Conservation (phyloP, 2,797 vertebrate species). For the Remorina albescens region DNA sequence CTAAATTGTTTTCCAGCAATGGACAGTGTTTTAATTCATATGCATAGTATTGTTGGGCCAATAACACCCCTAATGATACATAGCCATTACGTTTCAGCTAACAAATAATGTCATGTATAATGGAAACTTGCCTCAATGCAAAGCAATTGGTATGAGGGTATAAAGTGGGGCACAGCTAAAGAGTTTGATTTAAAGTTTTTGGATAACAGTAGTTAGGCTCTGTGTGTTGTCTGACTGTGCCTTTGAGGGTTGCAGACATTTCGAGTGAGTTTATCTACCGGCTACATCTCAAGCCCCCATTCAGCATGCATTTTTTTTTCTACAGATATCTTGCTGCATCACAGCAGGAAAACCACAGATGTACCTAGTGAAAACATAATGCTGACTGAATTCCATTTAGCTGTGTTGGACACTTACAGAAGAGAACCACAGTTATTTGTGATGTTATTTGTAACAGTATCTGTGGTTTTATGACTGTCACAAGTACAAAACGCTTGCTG, state of each 20-base stretch:
- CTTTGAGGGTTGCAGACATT: too few relatives aligned
- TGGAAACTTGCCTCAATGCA: background rate
- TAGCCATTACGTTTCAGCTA: background rate
- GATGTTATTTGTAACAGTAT: background rate
- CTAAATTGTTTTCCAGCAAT: background rate
- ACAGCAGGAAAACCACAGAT: background rate
- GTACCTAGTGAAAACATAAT: background rate
- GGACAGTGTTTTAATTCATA: too few relatives aligned
- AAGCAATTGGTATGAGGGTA: background rate
- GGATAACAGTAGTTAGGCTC: background rate
- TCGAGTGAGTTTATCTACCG: background rate
- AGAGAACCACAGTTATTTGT: too few relatives aligned
- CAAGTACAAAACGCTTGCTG: background rate
- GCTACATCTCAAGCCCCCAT: background rate
- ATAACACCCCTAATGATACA: background rate
- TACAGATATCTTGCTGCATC: background rate
- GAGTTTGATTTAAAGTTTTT: background rate
- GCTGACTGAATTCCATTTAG: too few relatives aligned
- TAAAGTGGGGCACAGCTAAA: background rate
- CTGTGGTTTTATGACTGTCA: background rate
- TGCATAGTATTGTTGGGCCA: background rate
- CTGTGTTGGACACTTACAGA: too few relatives aligned
- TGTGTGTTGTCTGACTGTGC: background rate
- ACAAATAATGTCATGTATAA: background rate
- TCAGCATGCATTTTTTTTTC: background rate